Evolutionary conservation across 2,113 vertebrate genomes (phyloP), one percentile per base, ranked within the genome.

Genomic region (Pygoscelis antarcticus): DNA sequence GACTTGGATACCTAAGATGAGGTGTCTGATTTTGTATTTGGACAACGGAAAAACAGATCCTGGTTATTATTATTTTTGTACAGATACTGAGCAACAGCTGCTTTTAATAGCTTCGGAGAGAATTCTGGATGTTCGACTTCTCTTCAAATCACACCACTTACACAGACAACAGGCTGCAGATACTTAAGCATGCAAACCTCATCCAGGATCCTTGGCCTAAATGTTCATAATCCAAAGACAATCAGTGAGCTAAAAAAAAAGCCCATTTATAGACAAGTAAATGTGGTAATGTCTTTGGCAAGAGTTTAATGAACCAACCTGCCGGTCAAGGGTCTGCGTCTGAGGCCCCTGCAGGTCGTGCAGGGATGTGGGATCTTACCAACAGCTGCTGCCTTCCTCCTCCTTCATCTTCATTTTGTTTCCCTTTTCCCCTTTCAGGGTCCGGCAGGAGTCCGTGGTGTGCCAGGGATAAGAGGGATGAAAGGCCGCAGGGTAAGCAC

Each of bases 401-500:
- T 90, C 22, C 51, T 68, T 10, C 69, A 19, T 77, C 76, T 60
- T 96, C 38, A 94, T 72, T 89, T 83, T 83, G 17, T 77, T 90
- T 85, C 40, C n/a, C 20, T 91, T 85, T 77, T 98, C 93, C 76
- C 97, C 81, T 92, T 44, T 38, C 96, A 99, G 99, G 99, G 99
- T 89, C 94, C 98, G 16, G 81, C 98, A 89, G 99, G 99, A 97
- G 97, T 98, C 85, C 95, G 96, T 61, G 99, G 99, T 60, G 97
- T 98, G 0, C 96, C 97, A 38, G 99, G 99, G 79, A 94, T 98
- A 78, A 98, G 99, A 97, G 99, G 99, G 95, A 36, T 98, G 34
- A 99, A 99, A 96, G 99, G 99, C 91, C 98, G 97, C 88, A 96
- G 98, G 99, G 99, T 99, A 98, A 98, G 99, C 46, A 6, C 23